Evolutionary conservation across 2,113 vertebrate genomes (phyloP), one percentile per base, ranked within the genome.

Genomic region (Mormyrus iriodes): DNA sequence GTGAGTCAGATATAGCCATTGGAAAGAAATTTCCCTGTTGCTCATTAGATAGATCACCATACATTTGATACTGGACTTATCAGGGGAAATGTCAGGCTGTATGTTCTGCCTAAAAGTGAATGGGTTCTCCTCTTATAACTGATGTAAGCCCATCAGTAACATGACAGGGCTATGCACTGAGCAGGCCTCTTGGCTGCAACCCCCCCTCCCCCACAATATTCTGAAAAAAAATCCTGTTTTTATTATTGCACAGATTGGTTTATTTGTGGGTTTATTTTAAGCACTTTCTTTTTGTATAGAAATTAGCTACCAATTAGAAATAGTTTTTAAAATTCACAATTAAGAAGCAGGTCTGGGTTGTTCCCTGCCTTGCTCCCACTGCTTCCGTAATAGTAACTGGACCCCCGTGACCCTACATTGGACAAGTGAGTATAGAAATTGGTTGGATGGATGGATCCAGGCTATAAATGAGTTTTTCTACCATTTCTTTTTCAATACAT

Each of bases 61-160:
- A 51, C 83, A 85, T 79, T 79, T 79, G 73, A 79, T 49, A 85
- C 48, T 31, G 83, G 83, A 85, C 83, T 85, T 51, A 35, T 1
- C 17, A 10, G n/a, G 83, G 21, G 48, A 85, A 85, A 85, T n/a
- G 83, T 31, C 44, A 85, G 48, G 48, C 44, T 85, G 24, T 51
- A n/a, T 85, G 44, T 49, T 85, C 83, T 42, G 24, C 48, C 83
- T 85, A 48, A 31, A 86, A 12, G 48, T 86, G 85, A 19, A 35
- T 53, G n/a, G 15, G 31, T 17, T 53, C 51, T 35, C 44, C 85
- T 55, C 1, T 42, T 17, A 15, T 86, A 85, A 51, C 9, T 2
- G 83, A 85, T 79, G 46, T 51, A 27, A 48, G n/a, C 13, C 48
- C 83, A 31, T 27, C 69, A 51, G 44, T 85, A 85, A 27, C n/a